Percentiles rank a stretch among this genome's conserved stretches.
Conservation (phyloP, 2,113 vertebrate species). For the Girardinichthys multiradiatus region DNA sequence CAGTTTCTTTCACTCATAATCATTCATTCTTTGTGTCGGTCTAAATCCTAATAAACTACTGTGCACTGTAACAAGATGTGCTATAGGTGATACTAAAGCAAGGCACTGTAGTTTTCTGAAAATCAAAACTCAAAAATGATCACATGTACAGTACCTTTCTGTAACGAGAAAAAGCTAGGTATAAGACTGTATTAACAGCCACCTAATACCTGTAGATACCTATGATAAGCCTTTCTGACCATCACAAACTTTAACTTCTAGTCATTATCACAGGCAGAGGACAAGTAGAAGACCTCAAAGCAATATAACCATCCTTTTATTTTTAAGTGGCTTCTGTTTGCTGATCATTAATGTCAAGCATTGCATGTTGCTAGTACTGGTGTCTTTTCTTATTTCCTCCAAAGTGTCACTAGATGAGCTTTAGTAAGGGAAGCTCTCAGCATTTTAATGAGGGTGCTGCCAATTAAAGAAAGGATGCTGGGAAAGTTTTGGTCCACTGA, state of each 20-base stretch:
- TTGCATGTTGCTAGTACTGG: slow-evolving; percentile 42
- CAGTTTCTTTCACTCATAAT: too few relatives aligned
- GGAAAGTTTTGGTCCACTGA: slow-evolving; percentile 70
- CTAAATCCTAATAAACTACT: too few relatives aligned
- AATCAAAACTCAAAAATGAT: too few relatives aligned
- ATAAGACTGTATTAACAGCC: background rate
- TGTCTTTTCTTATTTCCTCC: slow-evolving; percentile 50
- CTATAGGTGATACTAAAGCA: too few relatives aligned
- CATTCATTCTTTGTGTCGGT: too few relatives aligned
- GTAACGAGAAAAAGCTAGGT: background rate
- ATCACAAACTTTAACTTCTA: background rate
- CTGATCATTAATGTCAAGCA: slow-evolving; percentile 35
- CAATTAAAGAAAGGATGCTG: slow-evolving; percentile 80
- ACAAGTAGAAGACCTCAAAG: slow-evolving; percentile 3
- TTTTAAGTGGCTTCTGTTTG: slow-evolving; percentile 18
- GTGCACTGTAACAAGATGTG: background rate
- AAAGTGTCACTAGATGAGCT: slow-evolving; percentile 57
- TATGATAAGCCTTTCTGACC: background rate
- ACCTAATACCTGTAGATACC: background rate
- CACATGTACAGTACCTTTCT: too few relatives aligned
- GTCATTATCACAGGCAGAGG: background rate
- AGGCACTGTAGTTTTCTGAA: too few relatives aligned
- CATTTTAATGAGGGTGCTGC: slow-evolving; percentile 71
- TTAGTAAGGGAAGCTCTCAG: slow-evolving; percentile 54
- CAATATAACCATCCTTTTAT: background rate